These are phyloP conservation scores for Coracias cyanogaster DNA, from an alignment of 2,797 vertebrate species.

Conservation along the genomic window DNA sequence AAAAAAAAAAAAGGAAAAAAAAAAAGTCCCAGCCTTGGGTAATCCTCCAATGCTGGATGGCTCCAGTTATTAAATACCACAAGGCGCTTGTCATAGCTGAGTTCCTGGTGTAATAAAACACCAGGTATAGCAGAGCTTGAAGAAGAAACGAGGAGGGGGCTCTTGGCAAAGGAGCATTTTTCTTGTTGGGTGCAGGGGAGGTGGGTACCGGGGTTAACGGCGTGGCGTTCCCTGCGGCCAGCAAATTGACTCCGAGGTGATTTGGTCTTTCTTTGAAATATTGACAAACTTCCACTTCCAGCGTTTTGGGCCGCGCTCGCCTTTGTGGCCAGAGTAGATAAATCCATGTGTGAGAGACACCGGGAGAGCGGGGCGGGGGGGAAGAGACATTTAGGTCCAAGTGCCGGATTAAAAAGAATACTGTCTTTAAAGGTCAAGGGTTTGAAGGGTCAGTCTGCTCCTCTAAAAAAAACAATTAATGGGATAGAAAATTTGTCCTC, in stretches of 20 bases:
- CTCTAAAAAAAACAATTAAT: slow-evolving; percentile 88
- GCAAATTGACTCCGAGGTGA: slow-evolving; percentile 74
- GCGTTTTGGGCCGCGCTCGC: slow-evolving; percentile 24
- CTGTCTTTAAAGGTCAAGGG: slow-evolving; percentile 87
- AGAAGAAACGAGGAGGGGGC: slow-evolving; percentile 47
- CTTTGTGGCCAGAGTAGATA: slow-evolving; percentile 65
- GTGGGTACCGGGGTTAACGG: slow-evolving; percentile 57
- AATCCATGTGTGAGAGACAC: slow-evolving; percentile 48
- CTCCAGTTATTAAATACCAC: slow-evolving; percentile 72
- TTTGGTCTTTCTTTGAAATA: slow-evolving; percentile 78
- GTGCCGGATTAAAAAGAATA: slow-evolving; percentile 79
- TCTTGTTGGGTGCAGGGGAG: slow-evolving; percentile 60
- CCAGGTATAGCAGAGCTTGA: slow-evolving; percentile 66
- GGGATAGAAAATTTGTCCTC: slow-evolving; percentile 93
- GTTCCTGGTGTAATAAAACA: slow-evolving; percentile 76
- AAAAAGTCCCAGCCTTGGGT: not conserved
- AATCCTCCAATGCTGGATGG: slow-evolving; percentile 45
- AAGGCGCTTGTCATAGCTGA: slow-evolving; percentile 73
- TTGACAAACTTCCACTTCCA: slow-evolving; percentile 74
- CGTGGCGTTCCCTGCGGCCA: slow-evolving; percentile 72
- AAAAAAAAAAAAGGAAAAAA: too few relatives aligned
- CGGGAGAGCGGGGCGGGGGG: not conserved
- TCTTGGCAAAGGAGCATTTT: slow-evolving; percentile 63
- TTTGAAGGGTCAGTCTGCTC: slow-evolving; percentile 86
- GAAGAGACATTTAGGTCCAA: slow-evolving; percentile 60